A percentile compares a stretch with the other conserved stretches of the same genome.
phyloP scores from a whole-genome alignment of 2,888 invertebrate genomes.

The Serrognathus titanus region DNA sequence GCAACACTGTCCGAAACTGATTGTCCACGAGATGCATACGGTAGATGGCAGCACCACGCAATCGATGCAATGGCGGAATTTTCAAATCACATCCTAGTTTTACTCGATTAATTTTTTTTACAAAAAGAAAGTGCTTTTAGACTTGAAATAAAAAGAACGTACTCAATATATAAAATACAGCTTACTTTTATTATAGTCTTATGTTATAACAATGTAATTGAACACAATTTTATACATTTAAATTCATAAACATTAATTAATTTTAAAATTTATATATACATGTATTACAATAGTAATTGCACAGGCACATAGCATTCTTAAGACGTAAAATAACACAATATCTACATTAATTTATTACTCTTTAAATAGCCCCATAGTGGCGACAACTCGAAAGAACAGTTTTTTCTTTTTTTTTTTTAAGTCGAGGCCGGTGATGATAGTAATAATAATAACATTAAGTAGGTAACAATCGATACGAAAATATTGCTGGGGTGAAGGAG shows the following conservation, averaged over 20 bases:
- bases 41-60: too few species aligned
- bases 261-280: slow-evolving; percentile 25
- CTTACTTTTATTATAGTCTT: slow-evolving; percentile 19
- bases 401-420: slow-evolving; percentile 13
- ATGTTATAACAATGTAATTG: slow-evolving; percentile 16
- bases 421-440: slow-evolving; percentile 8
- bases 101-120: too few species aligned
- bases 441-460: slow-evolving; percentile 3
- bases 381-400: slow-evolving; percentile 3
- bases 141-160: neutral
- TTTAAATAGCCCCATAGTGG: neutral
- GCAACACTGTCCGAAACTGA: too few species aligned
- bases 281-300: slow-evolving; percentile 22
- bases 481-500: slow-evolving; percentile 1
- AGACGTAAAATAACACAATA: slow-evolving; percentile 13
- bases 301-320: slow-evolving; percentile 19
- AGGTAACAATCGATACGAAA: slow-evolving; percentile 19
- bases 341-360: slow-evolving; percentile 15
- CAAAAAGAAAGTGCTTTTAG: too few species aligned
- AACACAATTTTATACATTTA: slow-evolving; percentile 26
- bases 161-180: slow-evolving; percentile 11
- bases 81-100: too few species aligned
- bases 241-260: slow-evolving; percentile 20
- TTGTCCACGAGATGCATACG: too few species aligned
- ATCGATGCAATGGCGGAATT: too few species aligned